These are phyloP conservation scores for Aphis craccivora DNA, from an alignment of 1,140 invertebrate species.

Conservation along the genomic window DNA sequence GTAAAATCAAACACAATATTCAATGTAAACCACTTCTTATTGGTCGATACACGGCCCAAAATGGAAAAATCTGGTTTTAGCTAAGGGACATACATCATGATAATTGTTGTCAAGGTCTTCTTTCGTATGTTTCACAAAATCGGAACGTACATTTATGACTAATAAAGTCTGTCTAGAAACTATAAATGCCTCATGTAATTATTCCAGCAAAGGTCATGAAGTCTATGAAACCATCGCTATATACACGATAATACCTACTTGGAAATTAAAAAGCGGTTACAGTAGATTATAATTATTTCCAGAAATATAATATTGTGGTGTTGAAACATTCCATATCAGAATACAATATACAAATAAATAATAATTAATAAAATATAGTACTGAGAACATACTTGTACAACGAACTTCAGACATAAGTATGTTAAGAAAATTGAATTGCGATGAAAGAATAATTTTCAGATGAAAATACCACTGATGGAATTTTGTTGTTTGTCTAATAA, in stretches of 20 bases:
- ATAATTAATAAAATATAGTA: too few species aligned
- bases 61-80: conserved; percentile 30
- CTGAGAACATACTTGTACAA: not conserved
- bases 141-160: not conserved
- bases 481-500: not conserved
- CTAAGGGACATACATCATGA: conserved; percentile 25
- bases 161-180: not conserved
- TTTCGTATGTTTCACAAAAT: not conserved
- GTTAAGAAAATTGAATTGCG: not conserved
- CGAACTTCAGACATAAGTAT: not conserved
- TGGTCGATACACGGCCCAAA: not conserved
- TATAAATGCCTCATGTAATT: not conserved
- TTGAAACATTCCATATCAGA: not conserved
- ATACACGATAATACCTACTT: not conserved
- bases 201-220: not conserved
- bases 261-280: not conserved
- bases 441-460: not conserved
- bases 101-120: conserved; percentile 39
- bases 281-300: not conserved
- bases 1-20: not conserved
- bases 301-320: not conserved
- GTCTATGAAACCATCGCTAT: not conserved
- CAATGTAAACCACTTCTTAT: conserved; percentile 42
- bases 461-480: not conserved
- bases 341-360: not conserved